Base-by-base conservation (phyloP, 2,797 vertebrate genomes). In the Acanthopagrus latus region DNA sequence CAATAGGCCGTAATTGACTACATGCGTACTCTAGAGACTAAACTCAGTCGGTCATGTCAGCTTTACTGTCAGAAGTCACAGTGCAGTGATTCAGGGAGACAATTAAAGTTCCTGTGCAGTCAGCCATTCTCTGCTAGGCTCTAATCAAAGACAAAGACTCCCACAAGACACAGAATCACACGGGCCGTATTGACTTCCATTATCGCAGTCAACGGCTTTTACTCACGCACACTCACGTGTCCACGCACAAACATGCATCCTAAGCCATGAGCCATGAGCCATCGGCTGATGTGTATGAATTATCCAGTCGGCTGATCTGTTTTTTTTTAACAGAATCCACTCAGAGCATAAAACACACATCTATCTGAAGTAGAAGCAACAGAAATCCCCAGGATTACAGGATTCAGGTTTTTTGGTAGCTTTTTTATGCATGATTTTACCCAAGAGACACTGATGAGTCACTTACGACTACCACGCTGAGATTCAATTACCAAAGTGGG, bases 91-190 rank as follows among this genome's bases (percentile, higher is more conserved):
- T 93, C 87, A 85, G 81, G 60, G 71, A 90, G 87, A 91, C 90
- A 92, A 92, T 93, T 92, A 92, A 78, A 69, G 87, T 81, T 89
- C 75, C 76, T 83, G 91, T 87, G 86, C 86, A 90, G 80, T 89
- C 90, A 89, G 86, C 86, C 89, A 3, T 86, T 88, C 83, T 76
- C 75, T 50, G 33, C 83, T 55, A 82, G 59, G 3, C 80, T 80
- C 82, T 78, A 91, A 92, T 94, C 87, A 92, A 92, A 92, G 88
- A 90, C 81, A 89, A 92, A 86, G 20, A 57, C 65, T 83, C 90
- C 86, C 74, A 17, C 0, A 73, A 76, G 91, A 81, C 21, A 11
- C 76, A 11, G 41, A 80, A 64, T 79, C 86, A 78, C 87, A 81
- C 76, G 50, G 44, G 78, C 65, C 16, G 10, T 58, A 81, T 85